Percentiles rank a stretch among this genome's conserved stretches.
Conservation (phyloP, 2,888 invertebrate species). For the Fissipunctia ypsillon region DNA sequence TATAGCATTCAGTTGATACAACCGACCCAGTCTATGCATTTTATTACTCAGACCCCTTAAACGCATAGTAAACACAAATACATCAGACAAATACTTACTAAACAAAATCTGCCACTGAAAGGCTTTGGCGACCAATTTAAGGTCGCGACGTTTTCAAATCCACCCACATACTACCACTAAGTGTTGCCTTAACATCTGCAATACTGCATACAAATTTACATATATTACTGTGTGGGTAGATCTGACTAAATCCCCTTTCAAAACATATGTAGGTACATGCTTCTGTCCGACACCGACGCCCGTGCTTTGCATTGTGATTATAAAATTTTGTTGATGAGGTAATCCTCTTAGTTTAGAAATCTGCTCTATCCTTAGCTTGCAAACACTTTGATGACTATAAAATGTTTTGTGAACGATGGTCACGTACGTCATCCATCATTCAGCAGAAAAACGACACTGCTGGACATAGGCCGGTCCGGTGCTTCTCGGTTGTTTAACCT, state of each 20-base stretch:
- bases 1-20: conserved; percentile 9
- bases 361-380: conserved; percentile 40
- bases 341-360: conserved; percentile 74
- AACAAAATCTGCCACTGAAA: conserved; percentile 20
- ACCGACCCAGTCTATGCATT: background rate
- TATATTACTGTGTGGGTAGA: conserved; percentile 67
- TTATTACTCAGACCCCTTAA: conserved; percentile 7
- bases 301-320: conserved; percentile 78
- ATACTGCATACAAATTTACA: conserved; percentile 76
- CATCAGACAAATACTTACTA: conserved; percentile 7
- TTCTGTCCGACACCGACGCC: conserved; percentile 11
- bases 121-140: conserved; percentile 24
- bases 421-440: background rate
- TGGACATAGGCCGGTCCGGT: background rate
- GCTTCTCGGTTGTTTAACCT: background rate
- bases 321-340: conserved; percentile 73
- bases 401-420: background rate
- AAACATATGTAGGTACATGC: conserved; percentile 66
- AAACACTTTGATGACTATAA: background rate
- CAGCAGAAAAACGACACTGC: background rate
- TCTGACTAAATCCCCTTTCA: conserved; percentile 71
- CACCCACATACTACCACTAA: conserved; percentile 52
- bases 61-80: conserved; percentile 8
- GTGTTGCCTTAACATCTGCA: conserved; percentile 67
- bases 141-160: conserved; percentile 51